Percentiles rank a stretch among this genome's conserved stretches.
phyloP scores from a whole-genome alignment of 2,113 vertebrate species.

The Axis porcinus region DNA sequence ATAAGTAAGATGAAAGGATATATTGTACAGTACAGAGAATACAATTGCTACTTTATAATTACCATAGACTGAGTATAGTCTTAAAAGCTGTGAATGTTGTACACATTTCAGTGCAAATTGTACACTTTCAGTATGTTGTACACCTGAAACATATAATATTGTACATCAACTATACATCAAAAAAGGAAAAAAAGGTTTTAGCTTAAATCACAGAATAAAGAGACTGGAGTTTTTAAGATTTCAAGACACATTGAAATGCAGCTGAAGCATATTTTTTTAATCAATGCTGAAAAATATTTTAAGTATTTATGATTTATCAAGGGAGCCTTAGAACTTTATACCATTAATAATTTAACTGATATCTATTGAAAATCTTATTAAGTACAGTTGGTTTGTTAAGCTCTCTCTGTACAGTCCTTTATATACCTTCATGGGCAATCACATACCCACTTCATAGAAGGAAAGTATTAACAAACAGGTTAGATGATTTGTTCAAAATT shows the following conservation, averaged over 20 bases:
- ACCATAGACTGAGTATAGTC: not conserved
- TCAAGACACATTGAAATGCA: not conserved
- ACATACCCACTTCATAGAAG: not conserved
- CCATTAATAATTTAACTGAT: not conserved
- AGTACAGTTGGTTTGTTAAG: not conserved
- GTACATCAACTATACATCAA: not conserved
- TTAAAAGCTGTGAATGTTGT: not conserved
- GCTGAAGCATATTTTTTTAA: not conserved
- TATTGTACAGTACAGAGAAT: not conserved
- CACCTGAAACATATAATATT: not conserved
- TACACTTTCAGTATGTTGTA: not conserved
- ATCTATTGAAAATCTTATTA: not conserved
- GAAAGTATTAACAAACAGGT: not conserved
- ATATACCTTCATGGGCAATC: not conserved
- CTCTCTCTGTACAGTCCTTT: not conserved
- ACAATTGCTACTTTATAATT: not conserved
- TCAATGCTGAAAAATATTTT: not conserved
- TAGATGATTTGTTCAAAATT: not conserved
- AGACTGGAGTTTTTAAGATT: not conserved
- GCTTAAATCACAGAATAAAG: not conserved
- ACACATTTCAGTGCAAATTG: not conserved
- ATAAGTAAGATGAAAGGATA: not conserved
- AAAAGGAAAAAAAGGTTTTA: not conserved
- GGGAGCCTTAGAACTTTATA: not conserved
- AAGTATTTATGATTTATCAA: not conserved